These are phyloP conservation scores for Oceanodroma leucorhoa DNA, from an alignment of 2,797 vertebrate species.

Conservation along the genomic window DNA sequence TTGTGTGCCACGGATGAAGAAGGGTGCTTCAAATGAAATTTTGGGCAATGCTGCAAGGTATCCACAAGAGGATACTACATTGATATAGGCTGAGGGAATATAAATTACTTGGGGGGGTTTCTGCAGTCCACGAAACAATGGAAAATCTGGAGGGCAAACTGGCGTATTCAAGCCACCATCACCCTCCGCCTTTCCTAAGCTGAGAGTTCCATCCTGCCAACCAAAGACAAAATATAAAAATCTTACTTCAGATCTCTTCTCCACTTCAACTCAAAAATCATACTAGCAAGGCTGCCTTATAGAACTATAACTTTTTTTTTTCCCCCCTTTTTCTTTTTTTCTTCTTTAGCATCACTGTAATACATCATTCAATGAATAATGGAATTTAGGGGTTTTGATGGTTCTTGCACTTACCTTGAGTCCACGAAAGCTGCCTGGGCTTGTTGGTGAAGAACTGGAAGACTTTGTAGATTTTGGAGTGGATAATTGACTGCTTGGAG, in stretches of 20 bases:
- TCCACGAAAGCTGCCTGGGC: constrained; percentile 83
- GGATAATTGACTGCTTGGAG: constrained; percentile 88
- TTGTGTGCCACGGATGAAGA: background rate
- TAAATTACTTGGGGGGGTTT: background rate
- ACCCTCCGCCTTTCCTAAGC: background rate
- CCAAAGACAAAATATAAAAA: background rate
- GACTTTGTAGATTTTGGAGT: constrained; percentile 92
- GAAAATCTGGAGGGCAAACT: background rate
- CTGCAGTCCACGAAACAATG: background rate
- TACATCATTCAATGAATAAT: background rate
- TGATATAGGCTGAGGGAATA: background rate
- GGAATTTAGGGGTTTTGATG: background rate
- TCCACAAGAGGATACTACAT: background rate
- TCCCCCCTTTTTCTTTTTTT: background rate
- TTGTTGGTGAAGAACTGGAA: constrained; percentile 92
- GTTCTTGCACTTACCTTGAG: constrained; percentile 83
- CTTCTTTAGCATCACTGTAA: background rate
- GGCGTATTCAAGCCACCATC: background rate
- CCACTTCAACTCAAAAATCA: background rate
- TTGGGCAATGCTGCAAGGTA: background rate
- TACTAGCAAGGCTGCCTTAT: background rate
- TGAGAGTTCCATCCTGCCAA: background rate
- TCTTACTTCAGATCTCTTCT: background rate
- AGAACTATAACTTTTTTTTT: background rate
- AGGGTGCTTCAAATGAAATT: background rate